Evolutionary conservation across 2,797 vertebrate genomes (phyloP), one percentile per base, ranked within the genome.

Genomic region (Eidolon dupreanum): DNA sequence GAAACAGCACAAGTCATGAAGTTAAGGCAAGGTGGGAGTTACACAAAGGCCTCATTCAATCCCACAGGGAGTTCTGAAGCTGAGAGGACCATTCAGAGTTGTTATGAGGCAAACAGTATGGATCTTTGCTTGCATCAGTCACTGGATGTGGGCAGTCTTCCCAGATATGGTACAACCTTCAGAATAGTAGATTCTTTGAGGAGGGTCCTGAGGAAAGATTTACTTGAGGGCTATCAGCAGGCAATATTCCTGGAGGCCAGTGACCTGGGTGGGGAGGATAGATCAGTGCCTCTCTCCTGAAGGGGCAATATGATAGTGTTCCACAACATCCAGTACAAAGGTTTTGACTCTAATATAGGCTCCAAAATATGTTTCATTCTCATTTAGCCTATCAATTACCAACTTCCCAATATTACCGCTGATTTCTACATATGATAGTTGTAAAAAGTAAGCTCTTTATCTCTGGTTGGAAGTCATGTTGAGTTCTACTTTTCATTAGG

Each of bases 351-450:
- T 11, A 74, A 13, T 31, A 43, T 24, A 8, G 6, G 6, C 36
- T 43, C 5, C n/a, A 16, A 38, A 57, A 4, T 73, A 73, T 74
- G 6, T 19, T 26, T 79, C 13, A 17, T 70, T 90, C 41, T 91
- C 68, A 73, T 65, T 87, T 70, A 55, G 7, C 3, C 7, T 53
- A 74, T 15, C 46, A 83, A 90, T 57, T 41, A n/a, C n/a, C 7
- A 8, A 83, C 15, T 77, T 84, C 28, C 16, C 92, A 90, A 68
- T 28, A 26, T 70, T 26, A 68, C 20, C 43, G 26, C 24, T 94
- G 22, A 90, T 79, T 53, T 96, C 49, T 87, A 24, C 36, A 46
- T 74, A 20, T 31, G 53, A 15, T 5, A 36, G 53, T 88, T 84
- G 12, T 61, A 33, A 82, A 93, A 63, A 66, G 2, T 8, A 43